These are phyloP conservation scores for Apodemia zela DNA, from an alignment of 2,888 invertebrate genomes.

Conservation along the genomic window DNA sequence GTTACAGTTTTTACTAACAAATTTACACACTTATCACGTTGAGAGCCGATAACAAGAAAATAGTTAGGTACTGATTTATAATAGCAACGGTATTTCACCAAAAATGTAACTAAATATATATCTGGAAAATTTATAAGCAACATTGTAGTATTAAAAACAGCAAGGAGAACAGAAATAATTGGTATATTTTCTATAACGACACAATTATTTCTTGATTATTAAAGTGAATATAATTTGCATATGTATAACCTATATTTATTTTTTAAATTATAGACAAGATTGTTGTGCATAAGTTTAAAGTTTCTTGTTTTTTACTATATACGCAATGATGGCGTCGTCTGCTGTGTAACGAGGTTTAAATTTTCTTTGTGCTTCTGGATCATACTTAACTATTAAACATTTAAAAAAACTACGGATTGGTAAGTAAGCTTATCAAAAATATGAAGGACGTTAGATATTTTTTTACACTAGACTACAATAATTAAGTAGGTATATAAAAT, in stretches of 20 bases:
- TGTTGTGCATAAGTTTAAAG: neutral
- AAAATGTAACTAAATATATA: neutral
- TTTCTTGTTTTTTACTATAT: neutral
- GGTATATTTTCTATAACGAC: neutral
- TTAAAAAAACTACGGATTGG: too few relatives aligned
- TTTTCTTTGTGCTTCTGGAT: too few relatives aligned
- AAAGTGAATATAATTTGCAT: neutral
- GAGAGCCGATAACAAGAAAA: neutral
- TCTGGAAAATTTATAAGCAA: neutral
- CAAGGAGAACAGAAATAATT: neutral
- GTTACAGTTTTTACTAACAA: neutral
- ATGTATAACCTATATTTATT: neutral
- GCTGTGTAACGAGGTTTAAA: neutral
- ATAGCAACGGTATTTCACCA: neutral
- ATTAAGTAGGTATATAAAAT: neutral
- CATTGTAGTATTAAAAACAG: neutral
- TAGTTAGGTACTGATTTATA: neutral
- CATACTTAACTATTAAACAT: too few relatives aligned
- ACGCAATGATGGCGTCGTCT: neutral
- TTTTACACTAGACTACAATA: too few relatives aligned
- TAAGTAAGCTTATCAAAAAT: too few relatives aligned
- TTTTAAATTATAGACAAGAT: neutral
- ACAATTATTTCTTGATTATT: neutral
- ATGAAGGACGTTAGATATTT: too few relatives aligned
- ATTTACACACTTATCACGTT: neutral